These are phyloP conservation scores for Numenius phaeopus DNA, from an alignment of 2,797 vertebrate genomes.

Conservation along the genomic window DNA sequence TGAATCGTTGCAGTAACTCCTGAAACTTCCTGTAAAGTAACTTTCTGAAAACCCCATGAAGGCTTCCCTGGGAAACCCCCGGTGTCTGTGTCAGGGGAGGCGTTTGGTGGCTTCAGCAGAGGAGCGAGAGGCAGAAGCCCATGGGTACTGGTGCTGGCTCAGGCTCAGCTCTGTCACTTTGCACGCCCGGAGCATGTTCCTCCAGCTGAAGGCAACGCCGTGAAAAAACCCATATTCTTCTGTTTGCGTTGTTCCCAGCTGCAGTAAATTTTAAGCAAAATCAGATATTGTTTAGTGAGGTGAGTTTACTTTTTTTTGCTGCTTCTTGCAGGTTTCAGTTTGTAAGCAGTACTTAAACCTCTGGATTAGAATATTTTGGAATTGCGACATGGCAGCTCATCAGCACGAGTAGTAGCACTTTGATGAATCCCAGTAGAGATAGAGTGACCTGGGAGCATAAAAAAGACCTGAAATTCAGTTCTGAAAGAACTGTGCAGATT, in stretches of 20 bases:
- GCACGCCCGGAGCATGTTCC: not conserved
- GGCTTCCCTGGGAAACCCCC: not conserved
- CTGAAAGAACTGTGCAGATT: not conserved
- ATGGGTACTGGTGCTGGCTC: not conserved
- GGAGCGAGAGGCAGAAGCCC: not conserved
- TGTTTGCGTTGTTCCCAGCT: not conserved
- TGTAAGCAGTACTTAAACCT: not conserved
- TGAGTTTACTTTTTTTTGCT: not conserved
- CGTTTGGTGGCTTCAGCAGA: not conserved
- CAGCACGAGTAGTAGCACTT: not conserved
- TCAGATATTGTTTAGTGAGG: not conserved
- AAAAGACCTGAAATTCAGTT: not conserved
- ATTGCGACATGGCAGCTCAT: fast-evolving
- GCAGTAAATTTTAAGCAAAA: constrained; percentile 20
- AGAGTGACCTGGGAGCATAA: not conserved
- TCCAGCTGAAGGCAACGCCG: not conserved
- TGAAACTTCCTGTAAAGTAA: no score
- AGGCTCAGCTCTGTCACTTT: not conserved
- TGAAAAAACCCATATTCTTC: not conserved
- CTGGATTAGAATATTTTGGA: not conserved
- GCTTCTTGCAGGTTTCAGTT: not conserved
- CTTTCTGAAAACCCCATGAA: fast-evolving
- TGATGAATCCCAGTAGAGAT: not conserved
- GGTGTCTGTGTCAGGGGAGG: not conserved
- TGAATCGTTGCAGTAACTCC: not conserved